Evolutionary conservation across 2,888 invertebrate genomes (phyloP), one percentile per base, ranked within the genome.

Genomic region (Morpho helenor): DNA sequence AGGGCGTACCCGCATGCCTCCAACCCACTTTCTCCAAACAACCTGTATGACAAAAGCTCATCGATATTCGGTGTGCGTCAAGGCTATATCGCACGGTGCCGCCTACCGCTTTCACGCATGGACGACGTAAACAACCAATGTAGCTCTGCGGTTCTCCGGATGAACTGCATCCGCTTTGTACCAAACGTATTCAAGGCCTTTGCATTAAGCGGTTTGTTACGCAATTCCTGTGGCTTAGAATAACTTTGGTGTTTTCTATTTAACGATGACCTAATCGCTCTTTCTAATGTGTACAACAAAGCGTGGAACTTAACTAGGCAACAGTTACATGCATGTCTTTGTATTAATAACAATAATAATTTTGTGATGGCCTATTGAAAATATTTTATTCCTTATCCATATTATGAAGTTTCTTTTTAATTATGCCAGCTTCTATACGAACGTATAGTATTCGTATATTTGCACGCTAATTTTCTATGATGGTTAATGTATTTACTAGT

Each of bases 1-100:
- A 90, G 89, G 90, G 89, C 88, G 84, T 83, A 79, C 88, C 89
- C 88, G 88, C 81, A 87, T 87, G 77, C 70, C 70, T 75, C 71
- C 75, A 72, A 66, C 73, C 79, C 80, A 77, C 90, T 89, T 90
- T 90, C 90, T 88, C 87, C 84, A 79, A 80, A 84, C 84, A 81
- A 65, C 72, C 73, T 67, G 68, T 71, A 69, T 71, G 72, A 81
- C 80, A 82, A 86, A 87, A 87, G 86, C 87, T 88, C 87, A 88
- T 89, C 87, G 77, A 77, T 89, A 90, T 89, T 85, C 87, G 78
- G 70, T 65, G 62, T 74, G 78, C 80, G 82, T 85, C 67, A 68
- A 63, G 70, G 46, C 22, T 16, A 47, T 70, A 75, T 72, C 80
- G 77, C 80, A 79, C 75, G 76, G 71, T 71, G 78, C 66, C 77